Conservation (phyloP, 2,888 invertebrate genomes). For the Eupithecia pulchellata region DNA sequence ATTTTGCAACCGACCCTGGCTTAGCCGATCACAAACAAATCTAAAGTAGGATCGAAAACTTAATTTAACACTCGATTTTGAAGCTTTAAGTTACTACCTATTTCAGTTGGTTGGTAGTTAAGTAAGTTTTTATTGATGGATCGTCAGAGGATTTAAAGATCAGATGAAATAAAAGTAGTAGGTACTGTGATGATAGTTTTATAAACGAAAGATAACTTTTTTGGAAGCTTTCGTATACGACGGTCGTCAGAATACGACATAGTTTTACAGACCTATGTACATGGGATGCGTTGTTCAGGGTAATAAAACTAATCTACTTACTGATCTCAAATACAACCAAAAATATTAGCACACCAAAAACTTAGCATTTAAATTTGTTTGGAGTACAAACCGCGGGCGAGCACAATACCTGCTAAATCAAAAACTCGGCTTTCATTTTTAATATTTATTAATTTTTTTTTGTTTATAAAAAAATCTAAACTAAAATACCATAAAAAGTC, state of each 20-base stretch:
- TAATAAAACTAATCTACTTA: neutral
- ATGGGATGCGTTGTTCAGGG: neutral
- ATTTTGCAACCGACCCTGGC: conserved; percentile 18
- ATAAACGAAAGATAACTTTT: neutral
- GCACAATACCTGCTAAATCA: too few relatives aligned
- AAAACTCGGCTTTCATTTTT: too few relatives aligned
- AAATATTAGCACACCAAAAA: too few relatives aligned
- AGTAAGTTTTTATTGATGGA: conserved; percentile 1
- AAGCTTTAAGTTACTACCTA: conserved; percentile 1
- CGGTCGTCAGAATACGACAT: neutral
- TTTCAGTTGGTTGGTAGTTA: neutral
- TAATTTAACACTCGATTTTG: neutral
- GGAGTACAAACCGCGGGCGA: too few relatives aligned
- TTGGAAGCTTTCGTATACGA: neutral
- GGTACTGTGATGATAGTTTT: neutral
- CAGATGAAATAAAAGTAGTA: neutral
- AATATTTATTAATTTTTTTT: too few relatives aligned
- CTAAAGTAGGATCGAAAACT: neutral
- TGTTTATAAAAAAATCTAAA: too few relatives aligned
- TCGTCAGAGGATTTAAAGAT: neutral
- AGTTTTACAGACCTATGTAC: too few relatives aligned
- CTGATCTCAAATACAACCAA: neutral
- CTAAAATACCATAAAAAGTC: too few relatives aligned
- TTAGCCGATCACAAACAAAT: neutral
- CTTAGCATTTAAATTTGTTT: too few relatives aligned